Evolutionary conservation across 2,113 vertebrate genomes (phyloP).

Genomic region (Oncorhynchus masou): DNA sequence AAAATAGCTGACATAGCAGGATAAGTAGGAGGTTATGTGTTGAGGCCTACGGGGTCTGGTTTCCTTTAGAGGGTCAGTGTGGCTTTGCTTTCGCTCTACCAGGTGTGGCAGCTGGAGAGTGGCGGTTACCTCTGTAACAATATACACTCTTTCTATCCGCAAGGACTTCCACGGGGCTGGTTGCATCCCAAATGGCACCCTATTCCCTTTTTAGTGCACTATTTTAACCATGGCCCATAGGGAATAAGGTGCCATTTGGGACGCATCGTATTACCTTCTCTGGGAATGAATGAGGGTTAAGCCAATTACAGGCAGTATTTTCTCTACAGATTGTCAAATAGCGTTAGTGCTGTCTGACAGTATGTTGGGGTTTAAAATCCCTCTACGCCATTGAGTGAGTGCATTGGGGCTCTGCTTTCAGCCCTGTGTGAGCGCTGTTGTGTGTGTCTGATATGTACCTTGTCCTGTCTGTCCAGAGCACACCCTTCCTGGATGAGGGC

Average conservation of each 20-base stretch:
- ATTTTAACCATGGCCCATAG: not conserved
- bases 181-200: no score
- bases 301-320: conserved; percentile 23
- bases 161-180: not conserved
- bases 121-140: no score
- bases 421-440: not conserved
- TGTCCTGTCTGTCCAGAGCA: conserved; percentile 92
- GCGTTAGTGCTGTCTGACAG: conserved; percentile 17
- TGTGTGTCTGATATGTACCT: conserved; percentile 72
- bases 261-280: not conserved
- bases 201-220: no score
- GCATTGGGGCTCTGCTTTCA: not conserved
- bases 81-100: no score
- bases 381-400: not conserved
- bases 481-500: conserved; percentile 91
- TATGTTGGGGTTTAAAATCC: conserved; percentile 3
- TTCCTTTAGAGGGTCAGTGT: no score
- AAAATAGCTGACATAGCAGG: not conserved
- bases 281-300: conserved; percentile 4
- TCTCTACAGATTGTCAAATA: conserved; percentile 20
- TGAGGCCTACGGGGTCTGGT: not conserved
- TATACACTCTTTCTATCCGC: not conserved
- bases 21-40: not conserved
- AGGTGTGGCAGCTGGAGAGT: no score
- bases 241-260: not conserved